Evolutionary conservation across 2,888 invertebrate genomes (phyloP), one percentile per base, ranked within the genome.

Genomic region (Phlogophora meticulosa): DNA sequence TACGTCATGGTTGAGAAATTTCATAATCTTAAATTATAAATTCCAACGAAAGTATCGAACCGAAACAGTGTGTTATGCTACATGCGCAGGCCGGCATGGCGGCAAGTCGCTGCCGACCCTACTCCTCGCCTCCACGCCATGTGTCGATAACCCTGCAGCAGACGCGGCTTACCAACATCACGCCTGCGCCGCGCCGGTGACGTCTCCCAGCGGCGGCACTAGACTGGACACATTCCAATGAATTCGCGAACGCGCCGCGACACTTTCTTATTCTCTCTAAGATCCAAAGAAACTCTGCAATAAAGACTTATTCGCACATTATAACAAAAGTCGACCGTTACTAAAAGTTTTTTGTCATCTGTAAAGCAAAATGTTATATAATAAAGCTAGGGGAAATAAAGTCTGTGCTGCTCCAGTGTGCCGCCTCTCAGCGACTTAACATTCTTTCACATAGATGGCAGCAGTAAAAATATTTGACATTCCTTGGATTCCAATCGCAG

Each of bases 381-480:
- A 48, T 59, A 28, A 56, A 64, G 42, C 13, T 43, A 46, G 62
- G 71, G 64, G 58, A 74, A 79, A 75, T 65, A 69, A 83, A 83
- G 80, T 83, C 67, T 75, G 78, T 58, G 65, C 32, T 76, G 80
- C 85, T 93, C 90, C 90, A 92, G 90, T 92, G 88, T 86, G 88
- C 91, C 92, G 94, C 94, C 93, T 89, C 88, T 88, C 75, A 64
- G 58, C 49, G 42, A 69, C 83, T 94, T 91, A 81, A 89, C 87
- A 96, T 95, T 94, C 96, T 96, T 90, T 88, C 90, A 92, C 91
- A 92, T 88, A 96, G 96, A 95, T 96, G 96, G 95, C 96, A 95
- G 95, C 95, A 96, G 96, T 96, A 96, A 96, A 94, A 96, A 96
- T 96, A 96, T 96, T 96, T 96, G 95, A 96, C 96, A 97, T 97